Evolutionary conservation across 2,888 invertebrate genomes (phyloP), one percentile per base, ranked within the genome.

Genomic region (Andrena trimmerana): DNA sequence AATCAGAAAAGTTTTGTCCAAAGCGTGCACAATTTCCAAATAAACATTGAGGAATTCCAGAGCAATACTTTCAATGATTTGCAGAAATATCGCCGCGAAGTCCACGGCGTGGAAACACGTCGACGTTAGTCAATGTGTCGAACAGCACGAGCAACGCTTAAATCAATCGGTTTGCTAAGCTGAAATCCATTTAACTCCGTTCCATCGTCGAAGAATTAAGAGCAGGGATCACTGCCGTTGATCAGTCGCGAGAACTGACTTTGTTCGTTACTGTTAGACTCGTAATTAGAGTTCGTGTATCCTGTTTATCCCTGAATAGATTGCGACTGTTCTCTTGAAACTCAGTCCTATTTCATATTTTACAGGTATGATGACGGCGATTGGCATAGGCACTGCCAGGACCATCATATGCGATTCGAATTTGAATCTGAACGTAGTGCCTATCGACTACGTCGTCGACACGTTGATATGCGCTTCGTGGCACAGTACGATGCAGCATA

Each of bases 391-490:
- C 0, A 97, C 98, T 0, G 96, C 98, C 84, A 96, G 98, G 54
- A 95, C 95, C 57, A 97, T 98, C 93, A 95, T 97, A 71, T 98
- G 98, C 81, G 96, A 97, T 72, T 95, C 96, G 84, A 94, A 96
- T 48, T 96, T 96, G 60, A 96, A 97, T 5, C 97, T 98, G 70
- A 99, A 99, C 93, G 95, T 99, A 72, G 97, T 99, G 33, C 99
- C 99, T 0, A 98, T 99, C 0, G 99, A 99, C 93, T 95, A 97
- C 91, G 98, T 98, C 0, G 97, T 98, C 73, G 98, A 98, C 94
- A 97, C 97, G 42, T 95, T 99, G 92, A 97, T 99, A 77, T 96
- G 97, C 33, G 97, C 97, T 0, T 97, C 97, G 0, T 98, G 98
- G 97, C 96, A 97, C 89, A 95, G 95, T 10, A 95, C 95, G 36